Conservation (phyloP, 2,113 vertebrate genomes). For the Rafetus swinhoei region DNA sequence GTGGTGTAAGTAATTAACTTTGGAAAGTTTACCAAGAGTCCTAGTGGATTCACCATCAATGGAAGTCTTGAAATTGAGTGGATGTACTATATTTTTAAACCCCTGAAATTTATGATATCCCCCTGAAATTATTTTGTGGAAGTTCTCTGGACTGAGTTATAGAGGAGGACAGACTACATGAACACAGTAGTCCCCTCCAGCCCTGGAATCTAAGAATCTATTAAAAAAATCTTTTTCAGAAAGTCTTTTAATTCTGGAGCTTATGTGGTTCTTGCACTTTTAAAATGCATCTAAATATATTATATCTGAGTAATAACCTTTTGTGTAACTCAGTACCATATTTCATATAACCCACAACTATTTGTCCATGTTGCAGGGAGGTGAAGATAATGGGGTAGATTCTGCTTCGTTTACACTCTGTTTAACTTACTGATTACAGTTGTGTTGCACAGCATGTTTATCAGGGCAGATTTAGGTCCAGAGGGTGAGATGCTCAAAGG, state of each 20-base stretch:
- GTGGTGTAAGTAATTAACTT: not conserved
- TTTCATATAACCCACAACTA: not conserved
- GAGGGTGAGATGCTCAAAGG: not conserved
- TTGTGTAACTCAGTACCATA: not conserved
- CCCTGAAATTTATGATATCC: not conserved
- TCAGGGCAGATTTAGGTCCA: not conserved
- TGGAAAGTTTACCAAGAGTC: not conserved
- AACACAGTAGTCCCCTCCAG: not conserved
- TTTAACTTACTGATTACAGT: not conserved
- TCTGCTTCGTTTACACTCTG: not conserved
- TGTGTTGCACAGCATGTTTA: not conserved
- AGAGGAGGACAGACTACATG: not conserved
- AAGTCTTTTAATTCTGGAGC: not conserved
- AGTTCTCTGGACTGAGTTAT: not conserved
- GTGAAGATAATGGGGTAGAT: not conserved
- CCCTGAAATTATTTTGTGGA: not conserved
- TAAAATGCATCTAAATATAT: not conserved
- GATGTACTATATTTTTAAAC: not conserved
- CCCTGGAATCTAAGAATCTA: not conserved
- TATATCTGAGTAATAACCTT: not conserved
- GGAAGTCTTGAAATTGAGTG: not conserved
- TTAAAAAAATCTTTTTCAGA: not conserved
- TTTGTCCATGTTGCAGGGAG: fast-evolving
- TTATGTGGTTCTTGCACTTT: not conserved
- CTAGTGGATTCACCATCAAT: not conserved